phyloP scores from a whole-genome alignment of 2,888 invertebrate species.

The Chrysodeixis includens region DNA sequence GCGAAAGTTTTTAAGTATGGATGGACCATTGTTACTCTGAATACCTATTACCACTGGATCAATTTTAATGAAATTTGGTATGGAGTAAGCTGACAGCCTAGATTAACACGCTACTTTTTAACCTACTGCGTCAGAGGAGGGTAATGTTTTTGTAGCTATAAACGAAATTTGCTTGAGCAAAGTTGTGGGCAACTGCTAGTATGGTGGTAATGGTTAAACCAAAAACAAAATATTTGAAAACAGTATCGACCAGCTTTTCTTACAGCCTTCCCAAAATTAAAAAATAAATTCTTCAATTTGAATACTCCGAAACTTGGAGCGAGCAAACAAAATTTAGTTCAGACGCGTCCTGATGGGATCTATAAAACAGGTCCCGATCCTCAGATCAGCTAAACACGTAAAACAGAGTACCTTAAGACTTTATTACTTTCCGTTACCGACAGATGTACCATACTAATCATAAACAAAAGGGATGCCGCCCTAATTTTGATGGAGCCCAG shows the following conservation, averaged over 20 bases:
- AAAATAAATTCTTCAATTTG: conserved; percentile 11
- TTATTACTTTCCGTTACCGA: conserved; percentile 48
- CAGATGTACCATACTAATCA: conserved; percentile 54
- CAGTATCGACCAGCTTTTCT: background rate
- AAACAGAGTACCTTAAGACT: conserved; percentile 51
- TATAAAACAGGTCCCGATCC: conserved; percentile 44
- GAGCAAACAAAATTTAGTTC: conserved; percentile 22
- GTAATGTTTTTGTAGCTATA: no score
- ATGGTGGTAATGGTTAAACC: no score
- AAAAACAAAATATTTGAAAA: background rate
- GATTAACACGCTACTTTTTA: no score
- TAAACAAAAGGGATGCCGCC: conserved; percentile 51
- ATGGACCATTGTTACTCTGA: no score
- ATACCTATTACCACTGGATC: no score
- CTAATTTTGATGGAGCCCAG: conserved; percentile 61
- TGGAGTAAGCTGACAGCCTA: no score
- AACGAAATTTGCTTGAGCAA: no score
- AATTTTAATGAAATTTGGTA: no score
- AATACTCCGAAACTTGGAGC: conserved; percentile 1
- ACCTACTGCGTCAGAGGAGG: no score
- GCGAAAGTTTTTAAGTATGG: no score
- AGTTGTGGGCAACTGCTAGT: no score
- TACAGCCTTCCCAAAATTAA: background rate
- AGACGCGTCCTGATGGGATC: conserved; percentile 31
- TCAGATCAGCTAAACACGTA: conserved; percentile 45